Base-by-base conservation (phyloP, 2,797 vertebrate genomes). In the Scolopax rusticola region DNA sequence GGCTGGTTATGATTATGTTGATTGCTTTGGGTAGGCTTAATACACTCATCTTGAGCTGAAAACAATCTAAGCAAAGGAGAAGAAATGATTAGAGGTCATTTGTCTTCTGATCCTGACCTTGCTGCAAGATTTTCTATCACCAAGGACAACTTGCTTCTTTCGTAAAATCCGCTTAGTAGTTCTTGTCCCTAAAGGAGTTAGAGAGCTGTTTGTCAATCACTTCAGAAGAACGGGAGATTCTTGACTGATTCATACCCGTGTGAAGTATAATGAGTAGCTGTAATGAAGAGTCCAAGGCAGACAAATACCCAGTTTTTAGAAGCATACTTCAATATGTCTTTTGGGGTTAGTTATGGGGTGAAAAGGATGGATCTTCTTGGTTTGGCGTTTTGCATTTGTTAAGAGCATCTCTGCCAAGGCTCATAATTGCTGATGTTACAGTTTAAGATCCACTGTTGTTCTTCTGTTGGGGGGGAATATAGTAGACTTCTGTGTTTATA, bases 41-140 rank as follows among this genome's bases (percentile, higher is more conserved):
- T 71, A 23, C 5, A 5, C 50, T 84, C n/a, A 2, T n/a, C 33
- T 32, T 40, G 84, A 73, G 81, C 86, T 84, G 91, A 45, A 92
- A 93, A 60, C 73, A 73, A 50, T 53, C 15, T 32, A 71, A 92
- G 78, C 76, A 71, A 83, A 86, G 43, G 63, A 79, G 48, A 40
- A 84, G 57, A 70, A 89, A 80, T 88, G 6, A 75, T 92, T 81
- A 67, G 82, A 92, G 76, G 73, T 93, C 65, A 7, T 94, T 95
- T 88, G 38, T 93, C 81, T 94, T 91, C 81, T 87, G 89, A 92
- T 96, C 89, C 81, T 76, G 86, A 87, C 95, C 94, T 96, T 93
- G 91, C 73, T 63, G 78, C 43, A 20, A 75, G 82, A 83, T 91
- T 84, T 91, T 75, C 69, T 75, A 17, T 89, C 78, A 43, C 87